Percentiles rank a stretch among this genome's conserved stretches.
phyloP scores from a whole-genome alignment of 2,113 vertebrate genomes.

The Ascaphus truei region DNA sequence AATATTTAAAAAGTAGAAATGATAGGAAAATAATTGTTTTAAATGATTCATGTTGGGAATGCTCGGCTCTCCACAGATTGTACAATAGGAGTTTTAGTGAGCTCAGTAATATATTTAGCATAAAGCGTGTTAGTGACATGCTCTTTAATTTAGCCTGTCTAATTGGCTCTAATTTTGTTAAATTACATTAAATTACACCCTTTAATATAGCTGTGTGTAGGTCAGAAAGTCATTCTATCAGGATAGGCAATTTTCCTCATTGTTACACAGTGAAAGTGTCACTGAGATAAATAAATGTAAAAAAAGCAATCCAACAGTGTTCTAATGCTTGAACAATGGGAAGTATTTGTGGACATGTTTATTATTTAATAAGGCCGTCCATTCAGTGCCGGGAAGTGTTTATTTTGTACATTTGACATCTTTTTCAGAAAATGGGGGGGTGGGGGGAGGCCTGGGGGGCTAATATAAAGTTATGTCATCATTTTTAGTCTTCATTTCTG shows the following conservation, averaged over 20 bases:
- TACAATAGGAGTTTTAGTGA: slow-evolving; percentile 55
- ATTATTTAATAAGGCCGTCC: too few species aligned
- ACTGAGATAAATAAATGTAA: slow-evolving; percentile 51
- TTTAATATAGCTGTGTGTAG: slow-evolving; percentile 66
- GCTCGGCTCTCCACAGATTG: neutral
- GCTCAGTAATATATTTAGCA: slow-evolving; percentile 70
- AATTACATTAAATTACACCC: slow-evolving; percentile 72
- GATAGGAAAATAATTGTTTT: too few species aligned
- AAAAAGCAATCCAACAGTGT: neutral
- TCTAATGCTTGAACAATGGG: neutral
- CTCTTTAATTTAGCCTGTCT: slow-evolving; percentile 73
- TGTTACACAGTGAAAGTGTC: slow-evolving; percentile 55
- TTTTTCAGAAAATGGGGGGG: too few species aligned
- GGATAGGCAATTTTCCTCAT: slow-evolving; percentile 65
- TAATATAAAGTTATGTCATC: too few species aligned
- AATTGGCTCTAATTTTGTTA: slow-evolving; percentile 75
- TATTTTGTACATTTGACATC: too few species aligned
- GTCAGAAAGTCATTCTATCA: slow-evolving; percentile 71
- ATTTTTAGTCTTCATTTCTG: too few species aligned
- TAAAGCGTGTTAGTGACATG: slow-evolving; percentile 75
- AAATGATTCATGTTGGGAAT: neutral
- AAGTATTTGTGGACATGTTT: too few species aligned
- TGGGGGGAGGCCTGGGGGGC: too few species aligned
- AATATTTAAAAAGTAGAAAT: too few species aligned
- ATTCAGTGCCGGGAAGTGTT: too few species aligned